Base-by-base conservation (phyloP, 2,888 invertebrate genomes). In the Drosophila paracracens region DNA sequence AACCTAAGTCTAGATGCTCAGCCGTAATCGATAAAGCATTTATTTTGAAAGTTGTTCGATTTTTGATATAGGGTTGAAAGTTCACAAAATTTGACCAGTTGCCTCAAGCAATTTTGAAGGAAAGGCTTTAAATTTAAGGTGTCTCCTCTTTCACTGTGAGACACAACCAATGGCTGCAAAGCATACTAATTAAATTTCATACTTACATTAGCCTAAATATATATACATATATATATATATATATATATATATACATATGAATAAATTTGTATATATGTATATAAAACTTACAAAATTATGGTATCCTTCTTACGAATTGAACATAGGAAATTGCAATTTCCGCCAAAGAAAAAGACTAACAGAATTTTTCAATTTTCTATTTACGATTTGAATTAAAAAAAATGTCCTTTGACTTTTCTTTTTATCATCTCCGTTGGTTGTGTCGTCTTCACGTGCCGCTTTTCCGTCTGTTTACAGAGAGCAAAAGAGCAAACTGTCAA, bases 401-500 rank as follows among this genome's bases (percentile, higher is more conserved):
- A 16, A 4, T 25, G 7, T 4, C 8, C 16, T 46, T 10, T 13
- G 43, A 36, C 72, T 71, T 63, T 62, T 35, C 52, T 51, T 71
- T 71, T 58, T 57, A 53, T 48, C 18, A 2, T 16, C 13, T 11
- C 21, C 18, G 38, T 6, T 21, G 38, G 11, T n/a, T 18, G 38
- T 21, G 36, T 36, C 27, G 16, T 38, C 51, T 53, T 21, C 48
- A 18, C 48, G 31, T 25, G 27, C 43, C 27, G 70, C 57, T 10
- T 29, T 48, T 46, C 33, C 53, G 54, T 46, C 57, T 27, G 46
- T 62, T 70, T 46, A 60, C 43, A 25, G 73, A 56, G 66, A 25
- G 40, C 53, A 56, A 65, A 63, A 70, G 58, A 38, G 81, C 75
- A 81, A 77, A 68, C 72, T 77, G 79, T 73, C 82, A 88, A 81